Evolutionary conservation across 1,140 invertebrate genomes (phyloP), one percentile per base, ranked within the genome.

Genomic region (Stegodyphus mimosarum): DNA sequence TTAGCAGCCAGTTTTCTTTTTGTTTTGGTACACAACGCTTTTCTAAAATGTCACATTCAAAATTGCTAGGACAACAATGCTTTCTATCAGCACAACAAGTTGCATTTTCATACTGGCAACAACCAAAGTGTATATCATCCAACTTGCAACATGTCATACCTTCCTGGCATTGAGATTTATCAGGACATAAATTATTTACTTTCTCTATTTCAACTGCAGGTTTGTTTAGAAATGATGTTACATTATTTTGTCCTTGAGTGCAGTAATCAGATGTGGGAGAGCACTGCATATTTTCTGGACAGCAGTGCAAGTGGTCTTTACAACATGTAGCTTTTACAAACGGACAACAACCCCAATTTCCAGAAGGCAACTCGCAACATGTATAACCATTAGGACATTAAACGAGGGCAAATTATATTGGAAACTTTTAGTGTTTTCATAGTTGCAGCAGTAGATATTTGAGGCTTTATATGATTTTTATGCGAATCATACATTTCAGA

Each of bases 331-430:
- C 91, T 76, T 90, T 87, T 50, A 89, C 87, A 11, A 89, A 72
- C 13, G 90, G 90, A 87, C 91, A 92, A 75, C 91, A 92, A 67
- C 90, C 91, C 85, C 88, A 91, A 13, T 87, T 72, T 48, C 88
- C 89, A 70, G 80, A 72, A 0, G 17, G 80, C 18, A 90, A 18
- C 63, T 88, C 86, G 88, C 91, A 92, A 86, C 91, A 92, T 15
- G 91, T 91, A 13, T 87, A 87, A 7, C 88, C 88, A 88, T 89
- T 88, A 15, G 89, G 89, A 88, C 91, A 92, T 71, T 89, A 77
- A 50, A 71, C 52, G 80, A 48, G 86, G 86, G 53, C 86, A 87
- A 13, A 75, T 60, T 10, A 83, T 18, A 48, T 53, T 33, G 6
- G 52, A 71, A 0, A 11, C n/a, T 50, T 7, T 50, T 17, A 17